Evolutionary conservation across 2,797 vertebrate species (phyloP), one percentile per base, ranked within the genome.

Genomic region (Tenualosa ilisha): DNA sequence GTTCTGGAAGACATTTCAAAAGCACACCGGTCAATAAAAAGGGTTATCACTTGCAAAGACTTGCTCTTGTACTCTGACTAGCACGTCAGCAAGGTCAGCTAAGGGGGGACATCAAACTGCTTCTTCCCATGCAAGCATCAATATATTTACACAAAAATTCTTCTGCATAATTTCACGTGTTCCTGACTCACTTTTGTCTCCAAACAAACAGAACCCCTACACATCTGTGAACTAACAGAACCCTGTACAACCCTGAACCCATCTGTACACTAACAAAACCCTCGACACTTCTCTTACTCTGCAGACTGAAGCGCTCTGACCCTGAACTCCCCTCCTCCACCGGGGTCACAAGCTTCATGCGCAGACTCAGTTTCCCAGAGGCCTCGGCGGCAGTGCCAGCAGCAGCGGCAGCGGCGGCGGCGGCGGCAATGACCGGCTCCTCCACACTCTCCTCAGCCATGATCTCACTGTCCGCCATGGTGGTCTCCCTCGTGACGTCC

Each of bases 321-420:
- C 95, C 95, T 0, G 97, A 96, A 6, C 95, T 98, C 56, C 95
- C 95, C 75, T 98, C 97, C 0, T 96, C 95, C 24, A 96, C 95
- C 0, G 98, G 98, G 5, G 96, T 97, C 88, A 97, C 96, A 85
- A 98, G 93, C 91, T 95, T 97, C 97, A 98, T 98, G 91, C 96
- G 95, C 89, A 99, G 88, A 89, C 96, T 98, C 87, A 99, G 94
- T 90, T 98, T 98, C 86, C 93, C 95, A 87, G 96, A 96, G 3
- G 54, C 88, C 79, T 90, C 91, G 15, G 89, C 91, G n/a, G 83
- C 53, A 31, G 50, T 7, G 11, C 89, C 91, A 22, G 83, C 50
- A 26, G 61, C 61, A 22, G 61, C 24, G 11, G 63, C 63, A 26
- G 63, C 26, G n/a, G 83, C 50, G 8, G 61, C 61, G 7, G 61